Evolutionary conservation across 2,113 vertebrate species (phyloP).

Genomic region (Cyprinodon brontotheroides): DNA sequence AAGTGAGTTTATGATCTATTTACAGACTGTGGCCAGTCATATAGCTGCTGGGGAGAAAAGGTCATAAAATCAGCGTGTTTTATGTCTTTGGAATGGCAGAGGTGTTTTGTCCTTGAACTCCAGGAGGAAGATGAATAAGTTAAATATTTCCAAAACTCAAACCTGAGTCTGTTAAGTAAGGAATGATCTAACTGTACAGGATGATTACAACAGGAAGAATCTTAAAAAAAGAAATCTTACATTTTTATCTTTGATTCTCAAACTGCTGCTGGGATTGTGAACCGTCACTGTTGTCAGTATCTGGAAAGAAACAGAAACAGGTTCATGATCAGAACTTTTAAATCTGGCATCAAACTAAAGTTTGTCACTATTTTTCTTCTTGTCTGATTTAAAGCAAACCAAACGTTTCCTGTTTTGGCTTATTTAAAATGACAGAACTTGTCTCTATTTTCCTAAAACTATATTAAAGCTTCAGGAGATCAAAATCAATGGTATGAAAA

Average conservation of each 20-base stretch:
- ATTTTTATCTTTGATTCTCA: conserved; percentile 62
- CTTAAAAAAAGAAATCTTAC: conserved; percentile 33
- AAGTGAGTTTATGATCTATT: not conserved
- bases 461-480: too few species aligned
- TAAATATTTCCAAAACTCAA: not conserved
- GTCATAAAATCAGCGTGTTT: not conserved
- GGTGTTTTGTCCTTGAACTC: not conserved
- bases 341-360: not conserved
- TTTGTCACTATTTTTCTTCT: not conserved
- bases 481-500: too few species aligned
- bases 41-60: too few species aligned
- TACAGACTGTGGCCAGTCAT: not conserved
- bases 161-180: not conserved
- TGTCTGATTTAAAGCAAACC: too few species aligned
- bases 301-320: conserved; percentile 33
- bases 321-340: not conserved
- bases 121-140: not conserved
- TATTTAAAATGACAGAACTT: too few species aligned
- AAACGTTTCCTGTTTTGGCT: not conserved
- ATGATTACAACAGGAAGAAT: not conserved
- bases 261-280: conserved; percentile 22
- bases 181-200: not conserved
- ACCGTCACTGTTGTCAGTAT: conserved; percentile 57
- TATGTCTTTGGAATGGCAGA: not conserved
- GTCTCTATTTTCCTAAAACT: too few species aligned